These are phyloP conservation scores for Carapus acus DNA, from an alignment of 2,797 vertebrate species.

Conservation along the genomic window DNA sequence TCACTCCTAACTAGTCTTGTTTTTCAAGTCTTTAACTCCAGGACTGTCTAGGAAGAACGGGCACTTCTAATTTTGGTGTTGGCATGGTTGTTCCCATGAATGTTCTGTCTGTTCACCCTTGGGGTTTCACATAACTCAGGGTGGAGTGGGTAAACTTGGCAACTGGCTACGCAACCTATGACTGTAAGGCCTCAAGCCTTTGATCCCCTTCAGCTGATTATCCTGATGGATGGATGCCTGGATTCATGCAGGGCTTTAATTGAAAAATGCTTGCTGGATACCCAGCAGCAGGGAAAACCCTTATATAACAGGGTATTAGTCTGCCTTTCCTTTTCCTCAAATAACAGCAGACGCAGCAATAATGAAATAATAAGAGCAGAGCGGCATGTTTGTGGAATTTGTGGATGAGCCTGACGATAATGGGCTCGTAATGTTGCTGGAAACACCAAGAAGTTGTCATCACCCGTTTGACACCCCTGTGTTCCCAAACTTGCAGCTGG, in stretches of 20 bases:
- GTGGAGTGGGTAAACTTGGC: conserved; percentile 27
- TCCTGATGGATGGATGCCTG: conserved; percentile 53
- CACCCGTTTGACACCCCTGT: neutral
- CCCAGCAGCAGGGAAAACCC: conserved; percentile 48
- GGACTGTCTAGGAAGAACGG: conserved; percentile 9
- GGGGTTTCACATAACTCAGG: conserved; percentile 28
- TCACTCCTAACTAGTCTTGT: conserved; percentile 34
- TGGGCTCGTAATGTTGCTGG: no score
- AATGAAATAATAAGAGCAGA: neutral
- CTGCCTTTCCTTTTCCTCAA: conserved; percentile 37
- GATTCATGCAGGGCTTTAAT: conserved; percentile 47
- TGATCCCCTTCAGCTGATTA: conserved; percentile 64
- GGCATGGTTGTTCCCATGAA: conserved; percentile 17
- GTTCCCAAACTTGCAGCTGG: conserved; percentile 81
- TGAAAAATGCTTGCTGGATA: conserved; percentile 55
- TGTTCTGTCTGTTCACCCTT: conserved; percentile 34
- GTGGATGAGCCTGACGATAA: neutral
- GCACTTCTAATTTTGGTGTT: conserved; percentile 26
- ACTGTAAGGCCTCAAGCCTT: conserved; percentile 53
- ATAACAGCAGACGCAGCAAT: conserved; percentile 20
- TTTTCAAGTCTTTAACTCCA: conserved; percentile 28
- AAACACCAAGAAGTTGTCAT: neutral
- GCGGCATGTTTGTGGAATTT: neutral
- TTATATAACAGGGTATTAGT: conserved; percentile 52
- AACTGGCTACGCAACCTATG: conserved; percentile 40